Evolutionary conservation across 2,888 invertebrate genomes (phyloP).

Genomic region (Strigamia transsilvanica): DNA sequence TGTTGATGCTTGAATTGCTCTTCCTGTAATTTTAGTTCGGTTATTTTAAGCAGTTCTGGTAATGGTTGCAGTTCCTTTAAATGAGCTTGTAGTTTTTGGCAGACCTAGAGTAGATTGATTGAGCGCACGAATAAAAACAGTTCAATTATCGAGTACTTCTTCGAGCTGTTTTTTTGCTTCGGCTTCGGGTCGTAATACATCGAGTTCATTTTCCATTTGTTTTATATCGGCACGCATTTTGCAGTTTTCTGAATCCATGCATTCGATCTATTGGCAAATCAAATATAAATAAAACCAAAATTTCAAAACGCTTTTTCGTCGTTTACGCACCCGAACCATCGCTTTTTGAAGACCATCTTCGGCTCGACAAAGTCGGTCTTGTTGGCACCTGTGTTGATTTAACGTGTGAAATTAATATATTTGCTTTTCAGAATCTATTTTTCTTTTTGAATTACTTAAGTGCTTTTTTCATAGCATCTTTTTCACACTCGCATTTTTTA

Average conservation of each 20-base stretch:
- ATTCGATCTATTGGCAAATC: slow-evolving; percentile 6
- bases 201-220: slow-evolving; percentile 12
- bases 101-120: not conserved
- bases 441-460: slow-evolving; percentile 8
- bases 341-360: slow-evolving; percentile 17
- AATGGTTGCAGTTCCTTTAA: slow-evolving; percentile 21
- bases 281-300: not conserved
- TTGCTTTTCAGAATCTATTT: not conserved
- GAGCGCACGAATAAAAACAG: not conserved
- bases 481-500: slow-evolving; percentile 48
- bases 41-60: slow-evolving; percentile 33
- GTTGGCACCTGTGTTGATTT: not conserved
- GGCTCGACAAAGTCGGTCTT: slow-evolving; percentile 12
- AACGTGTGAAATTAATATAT: not conserved
- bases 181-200: not conserved
- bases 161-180: slow-evolving; percentile 41
- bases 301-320: not conserved
- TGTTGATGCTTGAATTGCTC: not conserved
- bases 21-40: slow-evolving; percentile 30
- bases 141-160: not conserved
- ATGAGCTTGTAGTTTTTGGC: slow-evolving; percentile 48
- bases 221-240: slow-evolving; percentile 3
- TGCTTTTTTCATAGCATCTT: slow-evolving; percentile 50
- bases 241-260: not conserved
- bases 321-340: not conserved